phyloP scores from a whole-genome alignment of 1,140 invertebrate genomes.

The Drosophila setifemur region DNA sequence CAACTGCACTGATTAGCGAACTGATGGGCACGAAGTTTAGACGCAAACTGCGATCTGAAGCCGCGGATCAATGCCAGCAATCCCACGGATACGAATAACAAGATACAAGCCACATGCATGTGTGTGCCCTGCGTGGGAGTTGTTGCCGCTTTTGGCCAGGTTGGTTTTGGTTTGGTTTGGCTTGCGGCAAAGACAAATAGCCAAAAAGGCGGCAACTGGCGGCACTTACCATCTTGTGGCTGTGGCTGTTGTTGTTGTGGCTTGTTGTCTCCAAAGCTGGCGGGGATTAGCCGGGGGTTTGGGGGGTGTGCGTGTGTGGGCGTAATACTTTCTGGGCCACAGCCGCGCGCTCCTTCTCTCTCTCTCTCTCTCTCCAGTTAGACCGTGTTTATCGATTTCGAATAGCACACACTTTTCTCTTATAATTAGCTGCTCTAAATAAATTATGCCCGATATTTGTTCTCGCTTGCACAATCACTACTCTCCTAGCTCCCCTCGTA shows the following conservation, averaged over 20 bases:
- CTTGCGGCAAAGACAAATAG: slow-evolving; percentile 6
- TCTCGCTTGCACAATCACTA: slow-evolving; percentile 44
- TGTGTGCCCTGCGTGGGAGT: slow-evolving; percentile 22
- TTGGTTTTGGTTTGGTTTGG: slow-evolving; percentile 8
- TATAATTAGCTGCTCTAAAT: slow-evolving; percentile 44
- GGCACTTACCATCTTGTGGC: slow-evolving; percentile 28
- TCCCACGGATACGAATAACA: background rate
- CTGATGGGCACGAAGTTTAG: slow-evolving; percentile 23
- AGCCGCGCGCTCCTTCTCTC: slow-evolving; percentile 15
- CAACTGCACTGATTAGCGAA: background rate
- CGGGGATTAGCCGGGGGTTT: background rate
- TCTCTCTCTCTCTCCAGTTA: too few relatives aligned
- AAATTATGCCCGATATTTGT: slow-evolving; percentile 47
- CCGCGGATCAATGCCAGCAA: background rate
- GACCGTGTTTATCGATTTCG: slow-evolving; percentile 36
- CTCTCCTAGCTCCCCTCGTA: background rate
- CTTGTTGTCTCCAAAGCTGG: background rate
- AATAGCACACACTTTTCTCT: slow-evolving; percentile 12
- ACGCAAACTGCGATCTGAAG: slow-evolving; percentile 6
- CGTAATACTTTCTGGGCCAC: slow-evolving; percentile 5
- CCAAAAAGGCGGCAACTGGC: slow-evolving; percentile 24
- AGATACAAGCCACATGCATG: background rate
- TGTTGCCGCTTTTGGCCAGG: slow-evolving; percentile 28
- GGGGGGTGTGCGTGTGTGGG: slow-evolving; percentile 2
- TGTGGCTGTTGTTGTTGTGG: background rate